Evolutionary conservation across 37 sponge, comb jelly and placozoan genomes (phyloP), one percentile per base, ranked within the genome.

Genomic region (Cliona cf. orientalis): DNA sequence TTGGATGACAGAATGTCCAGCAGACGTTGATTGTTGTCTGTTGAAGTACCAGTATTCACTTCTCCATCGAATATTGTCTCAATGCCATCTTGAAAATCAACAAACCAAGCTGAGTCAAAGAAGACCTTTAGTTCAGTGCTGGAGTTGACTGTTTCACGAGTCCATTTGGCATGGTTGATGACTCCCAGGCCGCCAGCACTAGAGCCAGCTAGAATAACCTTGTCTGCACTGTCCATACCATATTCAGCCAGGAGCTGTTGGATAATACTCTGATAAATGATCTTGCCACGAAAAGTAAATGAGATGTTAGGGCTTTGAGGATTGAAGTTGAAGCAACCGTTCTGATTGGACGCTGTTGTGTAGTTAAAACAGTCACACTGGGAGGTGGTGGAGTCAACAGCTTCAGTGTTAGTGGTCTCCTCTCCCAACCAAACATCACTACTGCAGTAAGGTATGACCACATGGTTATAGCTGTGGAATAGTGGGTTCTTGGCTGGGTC

Each of bases 61-160:
- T n/a, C 17, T 0, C 55, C 67, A 49, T 42, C 46, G 41, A 75
- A 74, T 3, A 71, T 9, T 38, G 32, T 43, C 2, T 42, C n/a
- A 31, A 70, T 53, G 69, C 43, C 73, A 33, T 76, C 82, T 2
- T 83, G 88, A 44, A 96, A 96, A 40, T 96, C 85, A 36, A 96
- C 82, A 33, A 96, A 96, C 97, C 97, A 96, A 25, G 91, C 49
- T 0, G 97, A 96, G 56, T 96, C 97, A 0, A 66, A 56, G 19
- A 95, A 63, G 31, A 86, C 80, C 22, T 80, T 88, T 11, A 86
- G 2, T 23, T 49, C 23, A 57, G 39, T 22, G 1, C 63, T 17
- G 19, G 43, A 49, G 22, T 34, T 5, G 2, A 84, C 39, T 19
- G 22, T 11, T 3, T 70, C 58, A 2, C 31, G 19, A 29, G 87